Base-by-base conservation (phyloP, 2,113 vertebrate species). In the Coreoperca whiteheadi region DNA sequence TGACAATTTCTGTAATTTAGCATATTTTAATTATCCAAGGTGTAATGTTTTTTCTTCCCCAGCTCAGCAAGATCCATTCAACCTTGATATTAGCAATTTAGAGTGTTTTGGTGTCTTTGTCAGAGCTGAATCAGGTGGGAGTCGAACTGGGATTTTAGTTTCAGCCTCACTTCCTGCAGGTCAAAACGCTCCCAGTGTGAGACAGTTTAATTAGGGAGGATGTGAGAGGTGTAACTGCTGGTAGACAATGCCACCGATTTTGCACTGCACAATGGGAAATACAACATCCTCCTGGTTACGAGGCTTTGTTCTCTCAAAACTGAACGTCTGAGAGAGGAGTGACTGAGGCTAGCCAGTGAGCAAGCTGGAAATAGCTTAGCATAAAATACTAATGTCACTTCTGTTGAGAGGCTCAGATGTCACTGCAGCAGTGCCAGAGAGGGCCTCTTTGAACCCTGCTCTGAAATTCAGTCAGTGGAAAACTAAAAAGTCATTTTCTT, bases 131-230 rank as follows among this genome's bases (percentile, higher is more conserved):
- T 69, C 71, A 82, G 57, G 57, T 59, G 75, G 76, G 74, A 77
- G 74, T 57, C 1, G 43, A 83, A 41, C 18, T 71, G 34, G 51
- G 72, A 74, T 82, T 85, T 74, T 25, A 25, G 70, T 80, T 84
- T 85, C 69, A 53, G 43, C 15, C 54, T 74, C 60, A 69, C 67
- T 86, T 89, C 56, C 66, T 37, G 12, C 43, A 75, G 83, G 79
- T 92, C 82, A 75, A 83, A 84, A 53, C 4, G 1, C 73, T 86
- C 64, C 66, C 43, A 85, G 84, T 77, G 66, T 85, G 89, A 88
- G 81, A 88, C 63, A 43, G 76, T 88, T 92, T 91, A 86, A 93
- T 93, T 88, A 88, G 59, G 25, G 61, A 83, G 77, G 43, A 75
- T 84, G 80, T 78, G 79, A 78, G 50, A 79, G 61, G 28, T 76